Conservation (phyloP, 2,113 vertebrate species). For the Silurus glanis region DNA sequence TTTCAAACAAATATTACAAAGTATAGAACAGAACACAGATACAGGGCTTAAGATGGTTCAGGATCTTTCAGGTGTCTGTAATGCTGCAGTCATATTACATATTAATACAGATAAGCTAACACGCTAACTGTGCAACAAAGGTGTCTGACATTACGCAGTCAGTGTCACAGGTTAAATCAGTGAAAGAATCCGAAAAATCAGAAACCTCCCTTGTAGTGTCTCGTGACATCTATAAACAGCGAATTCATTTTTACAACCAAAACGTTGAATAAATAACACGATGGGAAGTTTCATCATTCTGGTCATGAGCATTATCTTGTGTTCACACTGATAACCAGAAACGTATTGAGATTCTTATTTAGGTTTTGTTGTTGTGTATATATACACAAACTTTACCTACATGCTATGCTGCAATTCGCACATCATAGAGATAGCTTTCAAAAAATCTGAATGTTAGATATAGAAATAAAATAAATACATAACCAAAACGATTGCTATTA, state of each 20-base stretch:
- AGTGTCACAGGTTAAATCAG: neutral
- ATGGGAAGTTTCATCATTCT: neutral
- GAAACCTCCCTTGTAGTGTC: no score
- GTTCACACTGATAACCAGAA: neutral
- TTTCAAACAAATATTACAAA: neutral
- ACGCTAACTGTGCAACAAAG: conserved; percentile 6
- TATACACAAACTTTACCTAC: no score
- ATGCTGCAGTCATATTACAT: no score
- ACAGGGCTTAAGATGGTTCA: no score
- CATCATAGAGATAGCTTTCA: neutral
- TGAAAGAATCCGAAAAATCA: neutral
- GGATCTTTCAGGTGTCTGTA: no score
- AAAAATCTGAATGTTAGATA: neutral
- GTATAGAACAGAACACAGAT: no score
- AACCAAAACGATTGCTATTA: neutral
- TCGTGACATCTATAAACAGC: no score
- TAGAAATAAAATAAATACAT: no score
- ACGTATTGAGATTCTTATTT: no score
- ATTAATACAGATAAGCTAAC: neutral
- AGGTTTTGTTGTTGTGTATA: no score
- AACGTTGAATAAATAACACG: neutral
- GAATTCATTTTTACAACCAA: neutral
- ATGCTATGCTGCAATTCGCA: neutral
- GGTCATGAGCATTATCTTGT: neutral
- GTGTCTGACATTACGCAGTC: neutral